These are phyloP conservation scores for Ascaphus truei DNA, from an alignment of 2,113 vertebrate genomes.

Conservation along the genomic window DNA sequence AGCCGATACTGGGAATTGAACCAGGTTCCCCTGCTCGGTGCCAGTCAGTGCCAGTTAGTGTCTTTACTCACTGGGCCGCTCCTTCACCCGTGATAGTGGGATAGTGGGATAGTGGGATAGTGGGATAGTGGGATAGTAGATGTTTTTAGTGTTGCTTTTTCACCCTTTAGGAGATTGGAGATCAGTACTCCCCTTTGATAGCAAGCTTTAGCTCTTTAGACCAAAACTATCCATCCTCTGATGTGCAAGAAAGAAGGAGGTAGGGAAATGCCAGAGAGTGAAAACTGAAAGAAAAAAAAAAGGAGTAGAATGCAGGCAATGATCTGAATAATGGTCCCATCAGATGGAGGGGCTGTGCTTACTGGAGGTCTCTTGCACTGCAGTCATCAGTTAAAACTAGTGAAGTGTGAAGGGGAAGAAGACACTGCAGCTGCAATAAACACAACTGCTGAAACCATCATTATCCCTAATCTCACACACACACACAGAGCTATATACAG, in stretches of 20 bases:
- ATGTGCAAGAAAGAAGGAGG: neutral
- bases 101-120: too few species aligned
- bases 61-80: too few species aligned
- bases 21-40: too few species aligned
- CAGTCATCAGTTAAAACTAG: constrained; percentile 33
- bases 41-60: too few species aligned
- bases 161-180: too few species aligned
- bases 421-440: constrained; percentile 27
- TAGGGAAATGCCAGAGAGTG: neutral
- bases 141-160: too few species aligned
- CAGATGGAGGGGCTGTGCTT: constrained; percentile 26
- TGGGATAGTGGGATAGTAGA: too few species aligned
- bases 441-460: constrained; percentile 15
- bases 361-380: neutral
- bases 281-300: neutral
- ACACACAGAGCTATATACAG: too few species aligned
- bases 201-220: neutral
- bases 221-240: neutral
- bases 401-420: constrained; percentile 31
- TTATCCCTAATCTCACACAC: constrained; percentile 28
- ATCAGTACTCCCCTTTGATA: neutral
- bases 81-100: too few species aligned
- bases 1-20: too few species aligned
- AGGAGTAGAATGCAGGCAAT: neutral
- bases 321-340: neutral